A percentile compares a stretch with the other conserved stretches of the same genome.
Evolutionary conservation across 2,888 invertebrate species (phyloP).

Genomic region (Polyommatus iphigenia): DNA sequence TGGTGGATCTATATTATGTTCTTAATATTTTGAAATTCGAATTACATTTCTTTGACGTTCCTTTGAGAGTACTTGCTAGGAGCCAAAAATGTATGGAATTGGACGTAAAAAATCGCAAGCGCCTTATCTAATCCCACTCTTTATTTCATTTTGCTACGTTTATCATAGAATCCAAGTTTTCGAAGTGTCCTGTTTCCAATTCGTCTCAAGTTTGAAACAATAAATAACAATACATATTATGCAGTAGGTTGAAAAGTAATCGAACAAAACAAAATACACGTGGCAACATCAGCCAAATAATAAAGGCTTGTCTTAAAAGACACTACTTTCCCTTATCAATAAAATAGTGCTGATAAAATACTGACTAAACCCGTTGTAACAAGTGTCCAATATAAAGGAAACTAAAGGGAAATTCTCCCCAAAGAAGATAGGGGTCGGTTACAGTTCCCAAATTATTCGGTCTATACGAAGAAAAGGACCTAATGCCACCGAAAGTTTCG

Average conservation of each 20-base stretch:
- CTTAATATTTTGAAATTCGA: no score
- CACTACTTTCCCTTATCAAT: not conserved
- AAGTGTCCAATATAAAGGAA: not conserved
- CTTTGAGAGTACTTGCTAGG: no score
- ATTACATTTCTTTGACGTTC: no score
- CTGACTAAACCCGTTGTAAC: not conserved
- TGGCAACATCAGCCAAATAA: not conserved
- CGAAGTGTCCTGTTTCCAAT: no score
- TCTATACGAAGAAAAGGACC: constrained; percentile 20
- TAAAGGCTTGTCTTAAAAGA: not conserved
- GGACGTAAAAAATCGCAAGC: no score
- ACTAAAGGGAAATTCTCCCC: not conserved
- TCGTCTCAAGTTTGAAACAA: no score
- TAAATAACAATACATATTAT: no score
- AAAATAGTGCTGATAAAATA: not conserved
- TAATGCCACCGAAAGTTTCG: constrained; percentile 4
- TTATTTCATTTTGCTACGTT: no score
- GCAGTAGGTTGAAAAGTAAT: no score
- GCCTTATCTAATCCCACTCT: no score
- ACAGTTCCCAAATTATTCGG: constrained; percentile 23
- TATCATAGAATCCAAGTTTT: no score
- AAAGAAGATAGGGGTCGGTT: not conserved
- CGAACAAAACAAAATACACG: not conserved
- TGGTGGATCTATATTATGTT: not conserved
- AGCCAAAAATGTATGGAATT: no score